Conservation (phyloP, 2,888 invertebrate genomes). For the Boloria euphrosyne region DNA sequence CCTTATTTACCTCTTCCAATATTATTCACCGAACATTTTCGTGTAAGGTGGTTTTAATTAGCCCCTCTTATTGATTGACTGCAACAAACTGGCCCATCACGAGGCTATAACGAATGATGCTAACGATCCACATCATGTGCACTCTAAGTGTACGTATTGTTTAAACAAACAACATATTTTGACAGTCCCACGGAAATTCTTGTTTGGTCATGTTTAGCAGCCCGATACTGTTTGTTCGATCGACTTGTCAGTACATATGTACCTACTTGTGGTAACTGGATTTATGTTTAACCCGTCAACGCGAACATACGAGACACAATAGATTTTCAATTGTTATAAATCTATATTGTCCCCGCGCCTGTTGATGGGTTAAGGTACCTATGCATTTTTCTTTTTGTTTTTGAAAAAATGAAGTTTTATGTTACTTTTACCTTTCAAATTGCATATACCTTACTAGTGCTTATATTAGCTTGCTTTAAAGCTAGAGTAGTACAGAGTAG, state of each 20-base stretch:
- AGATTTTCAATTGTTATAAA: too few relatives aligned
- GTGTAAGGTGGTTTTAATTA: constrained; percentile 15
- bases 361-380: too few relatives aligned
- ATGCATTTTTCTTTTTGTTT: background rate
- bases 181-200: constrained; percentile 66
- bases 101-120: constrained; percentile 58
- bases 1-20: too few relatives aligned
- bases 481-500: too few relatives aligned
- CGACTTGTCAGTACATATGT: constrained; percentile 31
- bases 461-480: too few relatives aligned
- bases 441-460: background rate
- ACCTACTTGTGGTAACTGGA: background rate
- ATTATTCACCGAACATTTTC: background rate
- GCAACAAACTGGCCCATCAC: constrained; percentile 65
- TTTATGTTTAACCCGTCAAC: too few relatives aligned
- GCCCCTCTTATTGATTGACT: constrained; percentile 49
- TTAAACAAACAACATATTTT: constrained; percentile 54
- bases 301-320: too few relatives aligned
- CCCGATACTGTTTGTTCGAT: constrained; percentile 41
- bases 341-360: too few relatives aligned
- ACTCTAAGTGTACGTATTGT: constrained; percentile 59
- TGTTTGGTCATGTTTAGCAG: constrained; percentile 60
- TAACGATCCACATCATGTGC: constrained; percentile 32
- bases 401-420: too few relatives aligned
- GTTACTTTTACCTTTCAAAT: too few relatives aligned